Evolutionary conservation across 2,888 invertebrate genomes (phyloP).

Genomic region (Tetranychus truncatus): DNA sequence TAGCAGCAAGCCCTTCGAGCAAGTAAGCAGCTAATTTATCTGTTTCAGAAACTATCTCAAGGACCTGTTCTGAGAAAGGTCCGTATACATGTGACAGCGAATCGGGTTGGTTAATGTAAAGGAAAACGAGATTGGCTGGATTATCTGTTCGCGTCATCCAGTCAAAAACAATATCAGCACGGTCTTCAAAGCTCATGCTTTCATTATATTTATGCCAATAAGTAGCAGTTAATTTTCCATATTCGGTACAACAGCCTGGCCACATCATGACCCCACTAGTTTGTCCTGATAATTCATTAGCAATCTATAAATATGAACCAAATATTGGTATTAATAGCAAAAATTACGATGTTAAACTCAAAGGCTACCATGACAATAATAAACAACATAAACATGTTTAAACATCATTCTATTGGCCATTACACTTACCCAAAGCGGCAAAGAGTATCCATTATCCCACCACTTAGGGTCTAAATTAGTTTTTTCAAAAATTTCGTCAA

Average conservation of each 20-base stretch:
- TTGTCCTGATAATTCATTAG: neutral
- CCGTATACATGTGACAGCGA: constrained; percentile 43
- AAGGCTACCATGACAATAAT: neutral
- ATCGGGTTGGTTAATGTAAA: constrained; percentile 55
- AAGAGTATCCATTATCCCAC: constrained; percentile 39
- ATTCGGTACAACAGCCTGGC: neutral
- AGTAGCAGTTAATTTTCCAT: neutral
- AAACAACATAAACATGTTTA: neutral
- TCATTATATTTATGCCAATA: neutral
- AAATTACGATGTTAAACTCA: neutral
- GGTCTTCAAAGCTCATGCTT: neutral
- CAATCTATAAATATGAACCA: neutral
- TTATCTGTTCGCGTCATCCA: constrained; percentile 36
- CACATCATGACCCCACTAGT: neutral
- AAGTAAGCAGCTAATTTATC: constrained; percentile 42
- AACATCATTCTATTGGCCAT: constrained; percentile 9
- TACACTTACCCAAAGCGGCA: constrained; percentile 43
- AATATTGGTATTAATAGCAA: neutral
- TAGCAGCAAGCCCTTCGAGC: constrained; percentile 38
- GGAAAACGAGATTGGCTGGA: constrained; percentile 48
- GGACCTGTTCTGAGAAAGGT: constrained; percentile 36
- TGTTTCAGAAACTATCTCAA: constrained; percentile 23
- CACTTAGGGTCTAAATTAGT: constrained; percentile 36
- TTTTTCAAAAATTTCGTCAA: constrained; percentile 29
- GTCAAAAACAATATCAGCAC: neutral